Evolutionary conservation across 2,888 invertebrate genomes (phyloP), one percentile per base, ranked within the genome.

Genomic region (Epirrhoe tristata): DNA sequence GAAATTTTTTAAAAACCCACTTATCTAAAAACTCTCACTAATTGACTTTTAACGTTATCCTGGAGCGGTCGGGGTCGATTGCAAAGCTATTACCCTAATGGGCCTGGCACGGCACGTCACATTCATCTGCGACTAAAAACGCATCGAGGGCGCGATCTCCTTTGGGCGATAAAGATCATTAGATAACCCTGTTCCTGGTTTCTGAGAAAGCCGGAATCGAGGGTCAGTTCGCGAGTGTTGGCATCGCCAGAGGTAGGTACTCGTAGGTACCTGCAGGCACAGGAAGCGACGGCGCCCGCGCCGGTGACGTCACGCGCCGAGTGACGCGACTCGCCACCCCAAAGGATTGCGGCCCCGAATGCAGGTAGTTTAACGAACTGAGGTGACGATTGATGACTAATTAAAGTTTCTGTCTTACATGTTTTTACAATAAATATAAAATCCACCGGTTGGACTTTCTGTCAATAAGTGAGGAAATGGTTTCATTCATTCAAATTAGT

Each of bases 241-340:
- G 24, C 24, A 24, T 48, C 59, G 16, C 34, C 16, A 4, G 6
- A 14, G 24, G 32, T 1, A 12, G 36, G 10, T 17, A 12, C 17
- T 8, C n/a, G n/a, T n/a, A n/a, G n/a, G n/a, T 69, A 68, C 69
- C 73, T 71, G 69, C 32, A 5, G 58, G 61, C 58, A 48, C 68
- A 59, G 73, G 71, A 70, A 71, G 70, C 66, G 69, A 56, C 67
- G 73, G 60, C 65, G 70, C 51, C 66, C 54, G 57, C 58, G 68
- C 58, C 52, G 53, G 56, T 71, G 72, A 74, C 74, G 74, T 72
- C 74, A 74, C 32, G n/a, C 4, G 16, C 31, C 43, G 36, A 58
- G 7, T n/a, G 31, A 10, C 51, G 52, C 63, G 53, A 43, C 39
- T n/a, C n/a, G 16, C 8, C n/a, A 14, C 55, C 43, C 39, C 55